Conservation (phyloP, 2,797 vertebrate species). For the Prionace glauca region DNA sequence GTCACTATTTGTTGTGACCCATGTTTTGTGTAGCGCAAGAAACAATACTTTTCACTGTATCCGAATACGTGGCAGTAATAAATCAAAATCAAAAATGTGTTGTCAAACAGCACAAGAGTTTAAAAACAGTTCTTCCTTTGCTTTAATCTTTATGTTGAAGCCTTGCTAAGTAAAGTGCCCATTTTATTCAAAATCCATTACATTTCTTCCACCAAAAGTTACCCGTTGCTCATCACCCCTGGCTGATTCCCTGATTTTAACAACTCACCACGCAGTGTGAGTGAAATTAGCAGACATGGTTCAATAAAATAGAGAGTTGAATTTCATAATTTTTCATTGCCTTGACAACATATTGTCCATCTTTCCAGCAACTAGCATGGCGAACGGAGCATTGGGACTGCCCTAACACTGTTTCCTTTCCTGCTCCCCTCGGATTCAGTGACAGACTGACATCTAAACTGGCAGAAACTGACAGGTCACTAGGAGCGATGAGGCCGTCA, state of each 20-base stretch:
- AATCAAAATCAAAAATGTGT: neutral
- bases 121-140: neutral
- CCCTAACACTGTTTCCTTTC: neutral
- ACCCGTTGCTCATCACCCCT: neutral
- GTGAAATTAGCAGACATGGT: neutral
- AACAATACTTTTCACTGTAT: too few species aligned
- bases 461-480: neutral
- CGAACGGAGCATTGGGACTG: neutral
- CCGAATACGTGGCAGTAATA: too few species aligned
- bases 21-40: too few species aligned
- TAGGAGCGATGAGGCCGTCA: neutral
- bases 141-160: neutral
- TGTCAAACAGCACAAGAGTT: neutral
- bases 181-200: neutral
- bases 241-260: neutral
- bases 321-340: neutral
- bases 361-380: neutral
- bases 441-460: neutral
- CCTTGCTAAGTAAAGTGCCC: neutral
- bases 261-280: neutral
- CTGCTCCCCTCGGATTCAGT: neutral
- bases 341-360: neutral
- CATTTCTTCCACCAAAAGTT: neutral
- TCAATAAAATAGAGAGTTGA: neutral
- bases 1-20: neutral